Evolutionary conservation across 2,888 invertebrate species (phyloP).

Genomic region (Sesia apiformis): DNA sequence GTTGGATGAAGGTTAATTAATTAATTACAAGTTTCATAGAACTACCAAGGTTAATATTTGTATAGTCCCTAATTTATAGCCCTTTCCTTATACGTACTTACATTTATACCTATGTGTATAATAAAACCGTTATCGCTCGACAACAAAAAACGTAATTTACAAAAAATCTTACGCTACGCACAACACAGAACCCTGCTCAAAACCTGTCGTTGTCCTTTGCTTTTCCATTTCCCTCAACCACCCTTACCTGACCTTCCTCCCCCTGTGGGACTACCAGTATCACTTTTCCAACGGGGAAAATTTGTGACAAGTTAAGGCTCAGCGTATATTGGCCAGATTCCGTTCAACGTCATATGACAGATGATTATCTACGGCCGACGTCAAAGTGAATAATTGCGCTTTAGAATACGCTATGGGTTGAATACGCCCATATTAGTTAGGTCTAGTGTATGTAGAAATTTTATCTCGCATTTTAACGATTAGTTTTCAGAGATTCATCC

Average conservation of each 20-base stretch:
- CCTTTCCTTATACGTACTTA: too few relatives aligned
- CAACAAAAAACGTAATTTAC: slow-evolving; percentile 40
- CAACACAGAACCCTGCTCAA: slow-evolving; percentile 48
- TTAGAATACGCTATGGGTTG: slow-evolving; percentile 33
- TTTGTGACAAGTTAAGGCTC: slow-evolving; percentile 29
- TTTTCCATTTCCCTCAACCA: slow-evolving; percentile 38
- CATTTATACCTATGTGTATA: too few relatives aligned
- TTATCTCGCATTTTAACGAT: neutral
- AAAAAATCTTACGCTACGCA: slow-evolving; percentile 52
- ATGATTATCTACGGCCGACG: slow-evolving; percentile 68
- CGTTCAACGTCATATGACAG: slow-evolving; percentile 61
- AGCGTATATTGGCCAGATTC: slow-evolving; percentile 31
- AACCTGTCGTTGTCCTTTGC: slow-evolving; percentile 45
- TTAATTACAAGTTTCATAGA: too few relatives aligned
- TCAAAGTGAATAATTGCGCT: slow-evolving; percentile 73
- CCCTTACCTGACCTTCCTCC: slow-evolving; percentile 16
- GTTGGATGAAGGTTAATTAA: too few relatives aligned
- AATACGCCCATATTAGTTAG: neutral
- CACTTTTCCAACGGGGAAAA: slow-evolving; percentile 12
- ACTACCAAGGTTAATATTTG: too few relatives aligned
- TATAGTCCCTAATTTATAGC: too few relatives aligned
- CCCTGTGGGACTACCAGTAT: slow-evolving; percentile 10
- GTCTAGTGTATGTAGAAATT: neutral
- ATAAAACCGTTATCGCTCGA: too few relatives aligned
- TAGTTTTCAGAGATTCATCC: too few relatives aligned